A percentile compares a stretch with the other conserved stretches of the same genome.
These are phyloP conservation scores for Oncorhynchus gorbuscha DNA, from an alignment of 2,113 vertebrate species.

Conservation along the genomic window DNA sequence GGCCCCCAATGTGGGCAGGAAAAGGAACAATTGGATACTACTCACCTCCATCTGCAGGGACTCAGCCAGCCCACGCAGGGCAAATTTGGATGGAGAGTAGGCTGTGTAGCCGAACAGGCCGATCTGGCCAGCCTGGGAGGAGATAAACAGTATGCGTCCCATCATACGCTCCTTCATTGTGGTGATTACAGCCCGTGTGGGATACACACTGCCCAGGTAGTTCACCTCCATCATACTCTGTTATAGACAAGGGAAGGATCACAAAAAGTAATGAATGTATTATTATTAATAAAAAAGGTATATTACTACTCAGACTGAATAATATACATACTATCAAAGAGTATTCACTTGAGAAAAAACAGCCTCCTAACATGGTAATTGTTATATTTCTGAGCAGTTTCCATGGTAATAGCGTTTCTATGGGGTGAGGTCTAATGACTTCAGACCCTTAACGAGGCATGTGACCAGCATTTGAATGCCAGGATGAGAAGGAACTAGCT, in stretches of 20 bases:
- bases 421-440: neutral
- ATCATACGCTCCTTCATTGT: conserved; percentile 96
- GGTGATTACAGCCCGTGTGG: conserved; percentile 87
- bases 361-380: too few species aligned
- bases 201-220: conserved; percentile 97
- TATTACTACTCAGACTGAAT: too few species aligned
- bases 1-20: neutral
- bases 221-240: conserved; percentile 95
- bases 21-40: neutral
- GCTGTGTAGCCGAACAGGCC: conserved; percentile 93
- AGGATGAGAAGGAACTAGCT: neutral
- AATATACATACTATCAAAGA: too few species aligned
- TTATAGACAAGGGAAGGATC: neutral
- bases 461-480: neutral
- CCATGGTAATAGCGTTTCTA: neutral
- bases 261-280: too few species aligned
- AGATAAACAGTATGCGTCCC: conserved; percentile 94
- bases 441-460: neutral
- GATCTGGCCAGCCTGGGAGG: conserved; percentile 92
- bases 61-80: conserved; percentile 91
- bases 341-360: neutral
- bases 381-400: too few species aligned
- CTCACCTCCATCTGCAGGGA: conserved; percentile 96
- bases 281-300: too few species aligned
- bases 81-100: conserved; percentile 95